Conservation (phyloP, 2,797 vertebrate genomes). For the Euthynnus affinis region DNA sequence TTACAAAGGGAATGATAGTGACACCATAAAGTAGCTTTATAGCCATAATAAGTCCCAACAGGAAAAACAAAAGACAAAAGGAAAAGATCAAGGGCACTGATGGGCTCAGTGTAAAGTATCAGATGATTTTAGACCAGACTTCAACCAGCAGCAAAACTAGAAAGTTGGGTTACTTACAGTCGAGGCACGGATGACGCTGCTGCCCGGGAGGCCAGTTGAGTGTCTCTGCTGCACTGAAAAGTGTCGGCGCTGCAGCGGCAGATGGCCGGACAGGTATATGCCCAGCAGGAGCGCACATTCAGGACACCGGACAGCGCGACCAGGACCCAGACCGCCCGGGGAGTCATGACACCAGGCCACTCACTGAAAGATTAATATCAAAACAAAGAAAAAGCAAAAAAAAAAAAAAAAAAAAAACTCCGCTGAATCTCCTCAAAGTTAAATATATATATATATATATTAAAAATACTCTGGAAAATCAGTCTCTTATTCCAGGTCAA, state of each 20-base stretch:
- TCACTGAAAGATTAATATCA: not conserved
- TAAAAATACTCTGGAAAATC: not conserved
- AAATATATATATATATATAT: not conserved
- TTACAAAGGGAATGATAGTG: too few species aligned
- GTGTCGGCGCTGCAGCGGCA: slow-evolving; percentile 78
- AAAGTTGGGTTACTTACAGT: slow-evolving; percentile 73
- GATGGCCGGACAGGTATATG: slow-evolving; percentile 79
- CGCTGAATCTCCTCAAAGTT: slow-evolving; percentile 28
- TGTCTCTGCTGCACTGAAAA: slow-evolving; percentile 80
- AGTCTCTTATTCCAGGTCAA: slow-evolving; percentile 16
- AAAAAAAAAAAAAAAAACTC: not conserved
- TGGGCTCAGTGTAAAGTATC: not conserved
- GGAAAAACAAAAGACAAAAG: not conserved
- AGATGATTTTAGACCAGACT: not conserved
- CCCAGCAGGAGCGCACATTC: slow-evolving; percentile 58
- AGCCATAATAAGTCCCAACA: too few species aligned
- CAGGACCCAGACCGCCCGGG: slow-evolving; percentile 64
- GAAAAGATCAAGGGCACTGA: not conserved
- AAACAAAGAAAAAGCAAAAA: not conserved
- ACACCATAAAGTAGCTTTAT: too few species aligned
- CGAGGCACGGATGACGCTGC: slow-evolving; percentile 18
- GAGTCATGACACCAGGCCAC: slow-evolving; percentile 66
- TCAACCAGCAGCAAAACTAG: not conserved
- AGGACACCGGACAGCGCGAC: slow-evolving; percentile 64
- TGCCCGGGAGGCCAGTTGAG: slow-evolving; percentile 71